phyloP scores from a whole-genome alignment of 1,140 invertebrate genomes.

The Solenopsis invicta region DNA sequence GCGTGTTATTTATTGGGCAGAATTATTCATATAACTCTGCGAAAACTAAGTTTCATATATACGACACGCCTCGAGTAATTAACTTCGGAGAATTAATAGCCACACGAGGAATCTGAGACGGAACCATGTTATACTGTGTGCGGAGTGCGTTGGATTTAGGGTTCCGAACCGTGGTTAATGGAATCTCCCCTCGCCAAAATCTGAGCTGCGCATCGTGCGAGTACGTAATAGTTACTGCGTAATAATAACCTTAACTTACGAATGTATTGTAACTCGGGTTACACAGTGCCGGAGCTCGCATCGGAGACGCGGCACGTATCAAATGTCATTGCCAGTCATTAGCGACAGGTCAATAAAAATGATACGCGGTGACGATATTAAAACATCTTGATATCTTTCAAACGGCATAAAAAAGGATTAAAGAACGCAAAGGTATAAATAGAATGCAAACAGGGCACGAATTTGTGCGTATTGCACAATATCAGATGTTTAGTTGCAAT shows the following conservation, averaged over 20 bases:
- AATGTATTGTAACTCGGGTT: conserved; percentile 29
- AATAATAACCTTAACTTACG: conserved; percentile 53
- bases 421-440: background rate
- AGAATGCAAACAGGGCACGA: background rate
- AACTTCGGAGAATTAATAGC: conserved; percentile 43
- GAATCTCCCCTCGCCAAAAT: conserved; percentile 51
- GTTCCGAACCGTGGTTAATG: conserved; percentile 50
- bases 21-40: background rate
- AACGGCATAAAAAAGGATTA: background rate
- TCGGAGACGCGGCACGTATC: conserved; percentile 13
- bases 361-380: background rate
- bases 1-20: background rate
- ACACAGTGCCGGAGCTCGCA: conserved; percentile 1
- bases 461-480: background rate
- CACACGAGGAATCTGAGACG: conserved; percentile 48
- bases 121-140: background rate
- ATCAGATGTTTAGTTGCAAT: background rate
- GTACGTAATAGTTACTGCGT: conserved; percentile 60
- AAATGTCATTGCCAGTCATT: conserved; percentile 27
- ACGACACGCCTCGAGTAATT: conserved; percentile 14
- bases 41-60: background rate
- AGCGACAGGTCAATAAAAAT: background rate
- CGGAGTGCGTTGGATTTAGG: conserved; percentile 28
- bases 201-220: conserved; percentile 40
- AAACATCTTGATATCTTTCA: background rate